Conservation (phyloP, 2,888 invertebrate species). For the Drosophila silvestris region DNA sequence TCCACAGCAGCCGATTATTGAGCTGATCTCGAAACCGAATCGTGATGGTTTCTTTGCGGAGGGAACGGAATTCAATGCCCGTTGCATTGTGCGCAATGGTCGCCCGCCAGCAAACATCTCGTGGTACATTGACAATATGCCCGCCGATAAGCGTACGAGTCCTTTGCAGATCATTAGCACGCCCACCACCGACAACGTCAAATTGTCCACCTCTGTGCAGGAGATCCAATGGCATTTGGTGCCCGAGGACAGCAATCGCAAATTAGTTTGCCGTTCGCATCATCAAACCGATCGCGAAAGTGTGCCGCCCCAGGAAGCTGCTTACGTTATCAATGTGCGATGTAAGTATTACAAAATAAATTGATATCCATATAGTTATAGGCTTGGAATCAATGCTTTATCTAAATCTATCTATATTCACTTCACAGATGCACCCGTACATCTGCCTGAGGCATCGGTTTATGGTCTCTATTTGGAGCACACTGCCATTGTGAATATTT, state of each 20-base stretch:
- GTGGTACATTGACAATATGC: constrained; percentile 90
- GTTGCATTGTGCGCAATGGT: constrained; percentile 89
- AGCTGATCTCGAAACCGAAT: constrained; percentile 71
- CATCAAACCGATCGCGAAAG: constrained; percentile 86
- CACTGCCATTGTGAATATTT: constrained; percentile 90
- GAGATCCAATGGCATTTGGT: constrained; percentile 88
- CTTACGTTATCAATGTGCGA: constrained; percentile 86
- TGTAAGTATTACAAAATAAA: constrained; percentile 86
- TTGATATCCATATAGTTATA: neutral
- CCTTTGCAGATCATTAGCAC: constrained; percentile 85
- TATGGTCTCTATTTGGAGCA: constrained; percentile 91
- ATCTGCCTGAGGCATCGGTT: constrained; percentile 87
- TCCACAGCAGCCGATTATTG: constrained; percentile 83
- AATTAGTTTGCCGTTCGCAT: constrained; percentile 88
- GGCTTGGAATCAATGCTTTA: neutral
- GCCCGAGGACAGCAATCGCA: constrained; percentile 89
- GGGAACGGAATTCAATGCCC: constrained; percentile 88
- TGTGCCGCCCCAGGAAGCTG: constrained; percentile 80
- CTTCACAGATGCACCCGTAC: constrained; percentile 88
- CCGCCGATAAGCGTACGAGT: constrained; percentile 87
- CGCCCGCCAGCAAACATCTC: constrained; percentile 91
- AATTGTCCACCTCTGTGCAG: constrained; percentile 88
- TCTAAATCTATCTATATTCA: neutral
- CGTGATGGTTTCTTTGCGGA: constrained; percentile 85
- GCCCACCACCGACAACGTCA: constrained; percentile 86